Conservation (phyloP, 2,113 vertebrate species). For the Martes martes region DNA sequence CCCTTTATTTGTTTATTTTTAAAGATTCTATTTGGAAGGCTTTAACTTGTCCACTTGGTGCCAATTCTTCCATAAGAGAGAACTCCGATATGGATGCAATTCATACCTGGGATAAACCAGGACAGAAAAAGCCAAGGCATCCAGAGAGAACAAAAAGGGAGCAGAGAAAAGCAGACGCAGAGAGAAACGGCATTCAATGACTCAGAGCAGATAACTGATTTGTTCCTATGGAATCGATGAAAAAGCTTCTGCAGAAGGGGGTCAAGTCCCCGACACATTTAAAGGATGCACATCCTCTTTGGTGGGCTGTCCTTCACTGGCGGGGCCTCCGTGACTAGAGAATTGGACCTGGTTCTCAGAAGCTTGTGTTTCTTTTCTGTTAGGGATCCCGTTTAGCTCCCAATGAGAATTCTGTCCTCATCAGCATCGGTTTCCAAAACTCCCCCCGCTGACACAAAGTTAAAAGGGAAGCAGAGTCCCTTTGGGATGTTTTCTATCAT, state of each 20-base stretch:
- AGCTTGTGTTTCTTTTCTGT: constrained; percentile 49
- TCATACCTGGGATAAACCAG: neutral
- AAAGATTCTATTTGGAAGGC: neutral
- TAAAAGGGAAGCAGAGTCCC: constrained; percentile 40
- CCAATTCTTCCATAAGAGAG: neutral
- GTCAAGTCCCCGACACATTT: neutral
- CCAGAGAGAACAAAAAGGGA: neutral
- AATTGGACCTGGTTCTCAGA: constrained; percentile 51
- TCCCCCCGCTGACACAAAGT: constrained; percentile 26
- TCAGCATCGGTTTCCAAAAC: constrained; percentile 61
- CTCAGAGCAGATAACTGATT: neutral
- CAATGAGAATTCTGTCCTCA: constrained; percentile 56
- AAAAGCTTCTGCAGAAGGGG: neutral
- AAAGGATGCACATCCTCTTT: neutral
- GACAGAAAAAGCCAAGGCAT: neutral
- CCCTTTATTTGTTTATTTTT: neutral
- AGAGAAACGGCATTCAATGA: neutral
- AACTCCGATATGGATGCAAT: neutral
- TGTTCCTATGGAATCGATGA: neutral
- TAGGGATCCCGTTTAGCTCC: constrained; percentile 31
- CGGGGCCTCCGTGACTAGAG: neutral
- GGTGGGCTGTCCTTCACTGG: neutral
- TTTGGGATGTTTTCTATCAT: constrained; percentile 5
- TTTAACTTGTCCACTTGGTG: constrained; percentile 16
- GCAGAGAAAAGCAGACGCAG: neutral